Evolutionary conservation across 2,797 vertebrate species (phyloP).

Genomic region (Erpetoichthys calabaricus): DNA sequence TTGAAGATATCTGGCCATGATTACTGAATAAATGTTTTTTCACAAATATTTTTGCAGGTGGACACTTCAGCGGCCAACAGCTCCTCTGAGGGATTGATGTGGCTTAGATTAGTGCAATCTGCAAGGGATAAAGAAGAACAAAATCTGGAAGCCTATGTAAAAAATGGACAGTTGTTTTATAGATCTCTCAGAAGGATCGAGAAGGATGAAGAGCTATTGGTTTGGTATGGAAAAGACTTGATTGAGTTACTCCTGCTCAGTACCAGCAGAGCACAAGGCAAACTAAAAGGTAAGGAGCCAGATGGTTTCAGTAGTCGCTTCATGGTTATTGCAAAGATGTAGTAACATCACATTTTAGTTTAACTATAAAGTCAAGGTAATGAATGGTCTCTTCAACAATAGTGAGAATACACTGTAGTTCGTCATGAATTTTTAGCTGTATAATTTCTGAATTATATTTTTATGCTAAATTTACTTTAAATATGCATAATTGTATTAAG

Average conservation of each 20-base stretch:
- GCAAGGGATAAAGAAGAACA: constrained; percentile 85
- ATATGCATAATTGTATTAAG: too few relatives aligned
- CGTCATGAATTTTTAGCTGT: too few relatives aligned
- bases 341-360: too few relatives aligned
- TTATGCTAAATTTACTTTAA: too few relatives aligned
- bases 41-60: constrained; percentile 48
- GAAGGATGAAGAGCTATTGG: constrained; percentile 90
- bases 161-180: constrained; percentile 89
- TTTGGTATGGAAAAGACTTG: constrained; percentile 92
- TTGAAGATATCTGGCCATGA: too few relatives aligned
- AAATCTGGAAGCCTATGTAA: constrained; percentile 93
- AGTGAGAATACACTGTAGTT: too few relatives aligned
- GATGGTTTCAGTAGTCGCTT: too few relatives aligned
- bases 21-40: background rate
- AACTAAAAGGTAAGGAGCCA: constrained; percentile 62
- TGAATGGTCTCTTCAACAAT: too few relatives aligned
- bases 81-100: constrained; percentile 86
- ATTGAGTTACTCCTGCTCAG: constrained; percentile 75
- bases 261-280: constrained; percentile 53
- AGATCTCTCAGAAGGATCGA: constrained; percentile 82
- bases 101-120: constrained; percentile 86
- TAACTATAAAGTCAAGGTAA: too few relatives aligned
- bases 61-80: constrained; percentile 86
- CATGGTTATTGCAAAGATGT: too few relatives aligned
- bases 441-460: too few relatives aligned